phyloP scores from a whole-genome alignment of 1,140 invertebrate species.

The Hyphantria cunea region DNA sequence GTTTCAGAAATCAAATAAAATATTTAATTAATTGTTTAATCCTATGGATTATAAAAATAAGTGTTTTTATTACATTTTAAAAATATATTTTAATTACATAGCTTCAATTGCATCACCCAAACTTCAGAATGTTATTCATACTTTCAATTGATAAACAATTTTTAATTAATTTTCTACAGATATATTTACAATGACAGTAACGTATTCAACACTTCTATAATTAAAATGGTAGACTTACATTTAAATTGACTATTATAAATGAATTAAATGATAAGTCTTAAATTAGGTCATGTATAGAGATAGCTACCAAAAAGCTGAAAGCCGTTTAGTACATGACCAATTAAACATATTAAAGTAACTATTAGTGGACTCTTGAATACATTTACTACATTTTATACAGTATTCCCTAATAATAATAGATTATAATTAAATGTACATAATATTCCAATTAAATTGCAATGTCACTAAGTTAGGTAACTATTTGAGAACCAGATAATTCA shows the following conservation, averaged over 20 bases:
- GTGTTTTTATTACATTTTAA: slow-evolving; percentile 50
- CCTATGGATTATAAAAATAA: slow-evolving; percentile 73
- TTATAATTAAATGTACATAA: slow-evolving; percentile 18
- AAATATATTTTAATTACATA: slow-evolving; percentile 44
- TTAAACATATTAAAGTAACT: slow-evolving; percentile 41
- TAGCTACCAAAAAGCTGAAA: slow-evolving; percentile 50
- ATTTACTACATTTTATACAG: slow-evolving; percentile 31
- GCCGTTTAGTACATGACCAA: slow-evolving; percentile 50
- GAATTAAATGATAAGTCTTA: slow-evolving; percentile 46
- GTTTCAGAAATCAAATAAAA: slow-evolving; percentile 62
- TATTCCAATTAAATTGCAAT: slow-evolving; percentile 13
- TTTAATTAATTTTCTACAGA: slow-evolving; percentile 36
- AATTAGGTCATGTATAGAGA: slow-evolving; percentile 57
- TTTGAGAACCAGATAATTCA: slow-evolving; percentile 14
- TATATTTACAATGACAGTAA: slow-evolving; percentile 63
- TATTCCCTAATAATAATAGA: slow-evolving; percentile 20
- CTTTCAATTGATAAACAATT: slow-evolving; percentile 30
- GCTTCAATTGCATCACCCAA: slow-evolving; percentile 40
- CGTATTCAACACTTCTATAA: slow-evolving; percentile 1
- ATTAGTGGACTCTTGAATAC: slow-evolving; percentile 44
- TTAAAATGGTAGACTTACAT: slow-evolving; percentile 54
- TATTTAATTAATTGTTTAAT: slow-evolving; percentile 49
- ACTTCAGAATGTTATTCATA: slow-evolving; percentile 27
- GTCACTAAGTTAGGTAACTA: slow-evolving; percentile 29
- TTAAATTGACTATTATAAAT: slow-evolving; percentile 53